These are phyloP conservation scores for Lophius piscatorius DNA, from an alignment of 2,113 vertebrate genomes.

Conservation along the genomic window DNA sequence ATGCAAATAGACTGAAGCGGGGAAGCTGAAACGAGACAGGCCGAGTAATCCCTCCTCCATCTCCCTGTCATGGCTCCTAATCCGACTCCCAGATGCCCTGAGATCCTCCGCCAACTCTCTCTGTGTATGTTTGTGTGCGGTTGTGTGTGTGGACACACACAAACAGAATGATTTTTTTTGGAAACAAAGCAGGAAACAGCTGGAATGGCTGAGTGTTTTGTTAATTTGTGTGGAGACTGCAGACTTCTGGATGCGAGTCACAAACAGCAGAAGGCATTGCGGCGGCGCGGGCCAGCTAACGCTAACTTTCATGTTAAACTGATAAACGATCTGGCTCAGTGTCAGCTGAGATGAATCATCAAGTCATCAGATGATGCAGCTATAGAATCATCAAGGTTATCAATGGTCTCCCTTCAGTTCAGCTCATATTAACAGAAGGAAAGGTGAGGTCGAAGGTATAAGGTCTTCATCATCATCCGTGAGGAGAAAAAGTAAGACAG, in stretches of 20 bases:
- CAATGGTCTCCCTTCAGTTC: no score
- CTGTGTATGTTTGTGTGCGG: slow-evolving; percentile 4
- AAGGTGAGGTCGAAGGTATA: no score
- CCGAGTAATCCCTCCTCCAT: slow-evolving; percentile 57
- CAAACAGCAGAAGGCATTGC: slow-evolving; percentile 28
- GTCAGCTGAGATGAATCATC: not conserved
- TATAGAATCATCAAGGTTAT: no score
- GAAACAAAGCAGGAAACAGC: slow-evolving; percentile 49
- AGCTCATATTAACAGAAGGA: no score
- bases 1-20: slow-evolving; percentile 41
- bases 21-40: slow-evolving; percentile 30
- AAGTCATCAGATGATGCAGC: not conserved
- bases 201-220: slow-evolving; percentile 9
- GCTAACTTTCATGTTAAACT: slow-evolving; percentile 10
- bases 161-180: slow-evolving; percentile 25
- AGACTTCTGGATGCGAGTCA: slow-evolving; percentile 10
- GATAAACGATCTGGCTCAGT: slow-evolving; percentile 9
- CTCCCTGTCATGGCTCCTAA: slow-evolving; percentile 58
- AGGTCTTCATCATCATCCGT: no score
- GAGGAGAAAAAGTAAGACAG: no score
- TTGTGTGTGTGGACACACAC: slow-evolving; percentile 8
- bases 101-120: slow-evolving; percentile 32
- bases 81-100: slow-evolving; percentile 47
- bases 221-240: slow-evolving; percentile 40
- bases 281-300: slow-evolving; percentile 23